Percentiles rank a stretch among this genome's conserved stretches.
Evolutionary conservation across 1,140 invertebrate species (phyloP).

Genomic region (Drosophila bocqueti): DNA sequence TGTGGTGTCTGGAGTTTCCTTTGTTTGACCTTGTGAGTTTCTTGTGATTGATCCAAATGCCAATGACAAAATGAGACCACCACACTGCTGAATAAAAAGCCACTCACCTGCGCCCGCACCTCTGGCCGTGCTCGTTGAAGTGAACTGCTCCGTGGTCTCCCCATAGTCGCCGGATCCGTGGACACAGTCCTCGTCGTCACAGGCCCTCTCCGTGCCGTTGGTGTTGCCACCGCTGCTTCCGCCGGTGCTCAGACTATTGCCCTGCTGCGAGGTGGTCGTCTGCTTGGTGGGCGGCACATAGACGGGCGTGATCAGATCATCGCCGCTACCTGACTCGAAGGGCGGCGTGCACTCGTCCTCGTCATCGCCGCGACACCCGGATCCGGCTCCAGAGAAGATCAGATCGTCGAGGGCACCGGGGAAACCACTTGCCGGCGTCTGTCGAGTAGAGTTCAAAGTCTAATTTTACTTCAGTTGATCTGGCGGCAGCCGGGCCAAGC

Average conservation of each 20-base stretch:
- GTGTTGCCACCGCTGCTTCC: constrained; percentile 44
- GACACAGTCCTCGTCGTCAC: constrained; percentile 93
- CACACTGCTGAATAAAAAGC: constrained; percentile 12
- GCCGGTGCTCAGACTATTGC: constrained; percentile 51
- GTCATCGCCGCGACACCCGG: constrained; percentile 93
- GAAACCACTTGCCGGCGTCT: constrained; percentile 94
- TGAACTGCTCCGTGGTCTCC: constrained; percentile 88
- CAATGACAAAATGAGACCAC: constrained; percentile 78
- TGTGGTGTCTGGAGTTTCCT: constrained; percentile 19
- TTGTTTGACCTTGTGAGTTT: constrained; percentile 20
- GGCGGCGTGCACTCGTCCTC: constrained; percentile 94
- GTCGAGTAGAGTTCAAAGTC: constrained; percentile 80
- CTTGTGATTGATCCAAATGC: constrained; percentile 75
- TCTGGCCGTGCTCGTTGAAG: constrained; percentile 87
- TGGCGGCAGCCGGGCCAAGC: constrained; percentile 62
- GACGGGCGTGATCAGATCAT: constrained; percentile 96
- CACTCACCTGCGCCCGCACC: constrained; percentile 86
- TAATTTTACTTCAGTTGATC: constrained; percentile 82
- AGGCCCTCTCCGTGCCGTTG: constrained; percentile 86
- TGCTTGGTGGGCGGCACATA: constrained; percentile 93
- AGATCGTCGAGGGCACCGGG: constrained; percentile 93
- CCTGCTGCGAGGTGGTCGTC: constrained; percentile 87
- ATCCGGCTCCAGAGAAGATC: constrained; percentile 95
- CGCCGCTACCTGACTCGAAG: constrained; percentile 92
- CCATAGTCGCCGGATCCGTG: constrained; percentile 90